phyloP scores from a whole-genome alignment of 2,888 invertebrate genomes.

The Agrotis segetum region DNA sequence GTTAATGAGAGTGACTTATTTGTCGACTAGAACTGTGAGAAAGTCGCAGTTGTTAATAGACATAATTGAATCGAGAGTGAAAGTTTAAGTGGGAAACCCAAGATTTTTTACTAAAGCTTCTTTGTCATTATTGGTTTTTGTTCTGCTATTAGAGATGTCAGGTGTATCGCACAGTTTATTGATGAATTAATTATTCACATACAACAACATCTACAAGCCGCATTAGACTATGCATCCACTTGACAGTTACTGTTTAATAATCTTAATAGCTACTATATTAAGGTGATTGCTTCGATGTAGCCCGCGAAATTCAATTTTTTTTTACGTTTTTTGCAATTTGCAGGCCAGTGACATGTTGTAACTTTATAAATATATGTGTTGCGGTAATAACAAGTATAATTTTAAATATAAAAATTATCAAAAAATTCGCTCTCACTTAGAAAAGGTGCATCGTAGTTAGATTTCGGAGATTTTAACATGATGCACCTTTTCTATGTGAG shows the following conservation, averaged over 20 bases:
- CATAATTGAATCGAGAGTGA: slow-evolving; percentile 82
- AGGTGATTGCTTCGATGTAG: too few species aligned
- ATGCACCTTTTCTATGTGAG: too few species aligned
- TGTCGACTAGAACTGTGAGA: slow-evolving; percentile 77
- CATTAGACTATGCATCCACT: background rate
- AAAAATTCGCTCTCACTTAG: too few species aligned
- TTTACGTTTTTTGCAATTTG: too few species aligned
- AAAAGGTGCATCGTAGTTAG: too few species aligned
- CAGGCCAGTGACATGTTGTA: too few species aligned
- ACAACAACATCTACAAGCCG: background rate
- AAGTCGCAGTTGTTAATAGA: slow-evolving; percentile 77
- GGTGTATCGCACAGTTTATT: slow-evolving; percentile 29
- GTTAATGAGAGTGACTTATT: slow-evolving; percentile 52
- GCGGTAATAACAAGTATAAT: too few species aligned
- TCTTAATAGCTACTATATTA: background rate
- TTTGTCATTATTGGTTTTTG: slow-evolving; percentile 68
- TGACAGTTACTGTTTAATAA: background rate
- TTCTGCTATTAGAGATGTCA: slow-evolving; percentile 44
- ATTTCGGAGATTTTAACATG: too few species aligned
- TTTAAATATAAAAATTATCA: too few species aligned
- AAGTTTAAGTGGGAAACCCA: slow-evolving; percentile 78
- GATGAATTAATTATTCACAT: slow-evolving; percentile 34
- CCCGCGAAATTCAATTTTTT: too few species aligned
- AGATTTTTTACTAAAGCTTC: slow-evolving; percentile 67
- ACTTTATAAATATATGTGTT: too few species aligned